These are phyloP conservation scores for Rostratula benghalensis DNA, from an alignment of 2,113 vertebrate species.

Conservation along the genomic window DNA sequence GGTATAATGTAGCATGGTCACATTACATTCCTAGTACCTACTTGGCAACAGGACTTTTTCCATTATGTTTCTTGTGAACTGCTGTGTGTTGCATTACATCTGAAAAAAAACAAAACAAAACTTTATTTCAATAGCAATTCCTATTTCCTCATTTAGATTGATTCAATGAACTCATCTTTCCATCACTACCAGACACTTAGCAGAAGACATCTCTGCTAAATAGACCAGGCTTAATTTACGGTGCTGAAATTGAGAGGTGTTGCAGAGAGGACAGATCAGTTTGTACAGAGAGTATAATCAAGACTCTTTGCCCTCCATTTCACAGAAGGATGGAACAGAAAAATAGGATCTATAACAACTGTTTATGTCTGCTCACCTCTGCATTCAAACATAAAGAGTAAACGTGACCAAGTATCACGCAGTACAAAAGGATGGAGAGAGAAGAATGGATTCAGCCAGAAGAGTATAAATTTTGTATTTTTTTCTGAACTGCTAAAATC, in stretches of 20 bases:
- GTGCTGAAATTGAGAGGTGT: neutral
- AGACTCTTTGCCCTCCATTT: neutral
- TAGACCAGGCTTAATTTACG: neutral
- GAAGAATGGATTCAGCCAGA: neutral
- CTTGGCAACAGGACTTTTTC: slow-evolving; percentile 83
- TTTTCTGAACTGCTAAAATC: neutral
- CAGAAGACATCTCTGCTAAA: neutral
- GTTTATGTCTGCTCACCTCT: neutral
- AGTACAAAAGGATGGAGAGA: neutral
- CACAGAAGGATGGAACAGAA: neutral
- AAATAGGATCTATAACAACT: neutral
- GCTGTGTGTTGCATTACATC: slow-evolving; percentile 81
- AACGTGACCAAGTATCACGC: neutral
- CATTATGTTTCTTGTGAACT: slow-evolving; percentile 86
- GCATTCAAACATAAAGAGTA: neutral
- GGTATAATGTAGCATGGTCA: neutral
- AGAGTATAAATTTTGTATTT: neutral
- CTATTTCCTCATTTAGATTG: neutral
- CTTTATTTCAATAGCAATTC: neutral
- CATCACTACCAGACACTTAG: neutral
- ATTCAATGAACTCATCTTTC: neutral
- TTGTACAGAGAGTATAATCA: neutral
- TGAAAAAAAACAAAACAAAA: slow-evolving; percentile 36
- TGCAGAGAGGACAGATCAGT: neutral
- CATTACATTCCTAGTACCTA: slow-evolving; percentile 66